These are phyloP conservation scores for Tipula helvola DNA, from an alignment of 2,888 invertebrate species.

Conservation along the genomic window DNA sequence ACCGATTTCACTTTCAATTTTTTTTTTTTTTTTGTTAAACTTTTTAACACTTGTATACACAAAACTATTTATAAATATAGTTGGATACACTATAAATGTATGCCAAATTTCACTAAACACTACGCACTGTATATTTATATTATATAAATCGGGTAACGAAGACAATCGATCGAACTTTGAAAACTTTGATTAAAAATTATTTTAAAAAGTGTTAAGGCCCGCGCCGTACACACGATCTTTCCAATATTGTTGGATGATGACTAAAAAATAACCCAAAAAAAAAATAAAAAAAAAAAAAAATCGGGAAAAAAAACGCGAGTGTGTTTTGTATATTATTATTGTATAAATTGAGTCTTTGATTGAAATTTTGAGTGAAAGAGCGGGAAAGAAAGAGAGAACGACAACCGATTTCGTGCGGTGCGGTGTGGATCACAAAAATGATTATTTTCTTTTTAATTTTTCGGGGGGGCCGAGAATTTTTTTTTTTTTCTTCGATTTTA, in stretches of 20 bases:
- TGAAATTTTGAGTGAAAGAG: not conserved
- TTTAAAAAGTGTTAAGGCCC: not conserved
- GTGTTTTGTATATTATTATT: not conserved
- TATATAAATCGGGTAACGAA: not conserved
- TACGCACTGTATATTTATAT: not conserved
- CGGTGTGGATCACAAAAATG: not conserved
- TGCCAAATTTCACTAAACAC: not conserved
- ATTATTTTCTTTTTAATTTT: not conserved
- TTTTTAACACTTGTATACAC: not conserved
- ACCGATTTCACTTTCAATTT: slow-evolving; percentile 5
- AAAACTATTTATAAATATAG: not conserved
- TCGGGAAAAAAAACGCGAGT: not conserved
- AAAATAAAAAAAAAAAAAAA: not conserved
- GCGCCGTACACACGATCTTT: not conserved
- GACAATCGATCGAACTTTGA: not conserved
- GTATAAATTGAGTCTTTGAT: not conserved
- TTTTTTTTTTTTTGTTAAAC: not conserved
- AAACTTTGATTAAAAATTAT: not conserved
- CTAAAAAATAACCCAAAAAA: not conserved
- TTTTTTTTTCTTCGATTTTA: not conserved
- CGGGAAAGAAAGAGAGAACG: slow-evolving; percentile 5
- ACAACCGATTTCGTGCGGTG: not conserved
- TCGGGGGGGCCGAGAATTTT: not conserved
- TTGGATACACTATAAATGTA: not conserved
- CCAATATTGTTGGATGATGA: slow-evolving; percentile 5